A percentile compares a stretch with the other conserved stretches of the same genome.
Conservation (phyloP, 2,113 vertebrate genomes). For the Sylvilagus bachmani region DNA sequence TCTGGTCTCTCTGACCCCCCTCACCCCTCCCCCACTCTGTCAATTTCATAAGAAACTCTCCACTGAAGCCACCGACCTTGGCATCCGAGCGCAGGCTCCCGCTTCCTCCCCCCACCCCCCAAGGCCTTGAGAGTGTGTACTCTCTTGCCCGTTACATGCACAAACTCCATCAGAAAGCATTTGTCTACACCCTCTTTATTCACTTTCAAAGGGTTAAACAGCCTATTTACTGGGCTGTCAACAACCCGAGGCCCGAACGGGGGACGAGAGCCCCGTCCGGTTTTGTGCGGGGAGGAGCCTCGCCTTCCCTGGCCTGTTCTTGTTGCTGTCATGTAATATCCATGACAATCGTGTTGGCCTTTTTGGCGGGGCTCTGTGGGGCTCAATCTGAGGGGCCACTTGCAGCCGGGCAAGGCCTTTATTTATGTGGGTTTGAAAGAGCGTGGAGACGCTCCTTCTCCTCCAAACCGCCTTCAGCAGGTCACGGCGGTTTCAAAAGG, state of each 20-base stretch:
- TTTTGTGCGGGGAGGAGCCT: slow-evolving; percentile 96
- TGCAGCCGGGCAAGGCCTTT: slow-evolving; percentile 98
- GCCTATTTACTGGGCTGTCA: slow-evolving; percentile 99
- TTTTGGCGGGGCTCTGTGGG: slow-evolving; percentile 96
- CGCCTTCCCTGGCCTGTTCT: slow-evolving; percentile 96
- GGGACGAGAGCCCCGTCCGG: slow-evolving; percentile 92
- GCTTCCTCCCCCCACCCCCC: not conserved
- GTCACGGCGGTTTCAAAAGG: slow-evolving; percentile 96
- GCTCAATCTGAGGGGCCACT: slow-evolving; percentile 97
- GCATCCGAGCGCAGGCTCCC: not conserved
- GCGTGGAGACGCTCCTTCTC: slow-evolving; percentile 96
- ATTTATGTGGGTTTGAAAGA: slow-evolving; percentile 99
- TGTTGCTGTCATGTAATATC: slow-evolving; percentile 98
- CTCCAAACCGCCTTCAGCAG: slow-evolving; percentile 96
- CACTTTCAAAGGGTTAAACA: slow-evolving; percentile 99
- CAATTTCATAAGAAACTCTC: not conserved
- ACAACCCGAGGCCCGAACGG: slow-evolving; percentile 92
- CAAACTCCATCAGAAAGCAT: slow-evolving; percentile 97
- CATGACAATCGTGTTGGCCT: slow-evolving; percentile 99
- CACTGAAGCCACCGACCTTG: not conserved
- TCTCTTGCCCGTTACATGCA: slow-evolving; percentile 91
- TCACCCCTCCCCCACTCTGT: not conserved
- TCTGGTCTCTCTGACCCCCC: not conserved
- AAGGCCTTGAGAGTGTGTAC: slow-evolving; percentile 82
- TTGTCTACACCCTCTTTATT: slow-evolving; percentile 95